phyloP scores from a whole-genome alignment of 2,888 invertebrate species.

The Nomada hirtipes region DNA sequence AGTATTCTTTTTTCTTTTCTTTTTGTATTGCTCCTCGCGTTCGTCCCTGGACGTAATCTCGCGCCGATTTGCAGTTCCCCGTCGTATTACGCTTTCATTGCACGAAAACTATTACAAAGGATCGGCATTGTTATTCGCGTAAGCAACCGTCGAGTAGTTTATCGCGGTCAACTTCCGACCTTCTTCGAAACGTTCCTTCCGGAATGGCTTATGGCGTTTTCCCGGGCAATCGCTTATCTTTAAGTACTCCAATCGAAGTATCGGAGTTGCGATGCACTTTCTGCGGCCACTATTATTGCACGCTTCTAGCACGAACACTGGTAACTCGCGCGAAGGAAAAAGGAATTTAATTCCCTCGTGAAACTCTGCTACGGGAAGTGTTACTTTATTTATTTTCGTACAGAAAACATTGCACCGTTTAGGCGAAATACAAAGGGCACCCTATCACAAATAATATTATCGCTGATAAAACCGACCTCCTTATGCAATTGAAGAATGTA shows the following conservation, averaged over 20 bases:
- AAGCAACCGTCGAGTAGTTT: constrained; percentile 12
- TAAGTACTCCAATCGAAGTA: constrained; percentile 5
- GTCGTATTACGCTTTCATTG: constrained; percentile 34
- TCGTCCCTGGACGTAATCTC: constrained; percentile 18
- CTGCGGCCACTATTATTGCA: not conserved
- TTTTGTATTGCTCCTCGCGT: not conserved
- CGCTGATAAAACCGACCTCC: not conserved
- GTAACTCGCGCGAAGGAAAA: not conserved
- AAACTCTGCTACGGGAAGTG: not conserved
- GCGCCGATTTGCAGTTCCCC: not conserved
- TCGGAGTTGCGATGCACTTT: not conserved
- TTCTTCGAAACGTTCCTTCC: constrained; percentile 41
- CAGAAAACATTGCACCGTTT: not conserved
- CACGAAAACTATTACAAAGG: not conserved
- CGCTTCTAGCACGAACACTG: not conserved
- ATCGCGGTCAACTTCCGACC: constrained; percentile 51
- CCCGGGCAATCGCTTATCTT: constrained; percentile 10
- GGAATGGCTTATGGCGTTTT: constrained; percentile 2
- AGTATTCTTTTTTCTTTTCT: not conserved
- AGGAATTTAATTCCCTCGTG: not conserved
- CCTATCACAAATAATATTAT: not conserved
- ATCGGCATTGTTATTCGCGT: constrained; percentile 10
- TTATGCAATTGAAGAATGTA: not conserved
- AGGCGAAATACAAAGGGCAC: not conserved
- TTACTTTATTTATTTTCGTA: too few species aligned